Evolutionary conservation across 2,888 invertebrate species (phyloP).

Genomic region (Caenorhabditis becei): DNA sequence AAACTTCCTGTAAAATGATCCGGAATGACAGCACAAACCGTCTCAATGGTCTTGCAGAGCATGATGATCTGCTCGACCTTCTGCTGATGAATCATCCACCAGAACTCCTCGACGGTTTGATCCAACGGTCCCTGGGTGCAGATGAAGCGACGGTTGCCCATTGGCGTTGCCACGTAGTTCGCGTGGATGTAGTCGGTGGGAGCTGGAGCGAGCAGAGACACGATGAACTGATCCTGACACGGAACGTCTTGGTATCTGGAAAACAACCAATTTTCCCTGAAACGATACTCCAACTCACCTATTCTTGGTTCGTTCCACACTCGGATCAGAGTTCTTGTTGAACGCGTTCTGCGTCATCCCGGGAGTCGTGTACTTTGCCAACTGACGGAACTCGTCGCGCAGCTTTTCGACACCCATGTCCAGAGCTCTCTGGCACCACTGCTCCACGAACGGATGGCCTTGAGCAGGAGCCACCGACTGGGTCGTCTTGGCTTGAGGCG

Average conservation of each 20-base stretch:
- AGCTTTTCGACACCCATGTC: constrained; percentile 69
- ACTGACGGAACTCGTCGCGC: constrained; percentile 67
- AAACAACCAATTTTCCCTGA: not conserved
- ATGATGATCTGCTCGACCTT: constrained; percentile 63
- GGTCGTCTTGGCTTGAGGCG: no score
- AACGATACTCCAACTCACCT: constrained; percentile 4
- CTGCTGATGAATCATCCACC: constrained; percentile 66
- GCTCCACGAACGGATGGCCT: constrained; percentile 47
- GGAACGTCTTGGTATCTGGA: constrained; percentile 72
- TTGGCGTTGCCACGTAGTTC: not conserved
- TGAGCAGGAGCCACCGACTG: no score
- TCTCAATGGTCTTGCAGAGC: constrained; percentile 74
- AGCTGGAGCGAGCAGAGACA: constrained; percentile 42
- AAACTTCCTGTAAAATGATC: no score
- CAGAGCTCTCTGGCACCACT: constrained; percentile 62
- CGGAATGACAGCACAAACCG: not conserved
- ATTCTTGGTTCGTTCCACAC: constrained; percentile 26
- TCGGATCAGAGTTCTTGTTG: constrained; percentile 58
- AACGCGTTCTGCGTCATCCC: constrained; percentile 69
- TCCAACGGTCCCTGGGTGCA: constrained; percentile 67
- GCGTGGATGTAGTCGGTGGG: constrained; percentile 7
- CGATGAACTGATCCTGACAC: constrained; percentile 70
- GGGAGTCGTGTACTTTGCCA: constrained; percentile 68
- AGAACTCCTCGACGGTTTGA: constrained; percentile 65
- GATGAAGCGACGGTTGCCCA: not conserved